Percentiles rank a stretch among this genome's conserved stretches.
Evolutionary conservation across 2,888 invertebrate species (phyloP).

Genomic region (Amblyjoppa proteus): DNA sequence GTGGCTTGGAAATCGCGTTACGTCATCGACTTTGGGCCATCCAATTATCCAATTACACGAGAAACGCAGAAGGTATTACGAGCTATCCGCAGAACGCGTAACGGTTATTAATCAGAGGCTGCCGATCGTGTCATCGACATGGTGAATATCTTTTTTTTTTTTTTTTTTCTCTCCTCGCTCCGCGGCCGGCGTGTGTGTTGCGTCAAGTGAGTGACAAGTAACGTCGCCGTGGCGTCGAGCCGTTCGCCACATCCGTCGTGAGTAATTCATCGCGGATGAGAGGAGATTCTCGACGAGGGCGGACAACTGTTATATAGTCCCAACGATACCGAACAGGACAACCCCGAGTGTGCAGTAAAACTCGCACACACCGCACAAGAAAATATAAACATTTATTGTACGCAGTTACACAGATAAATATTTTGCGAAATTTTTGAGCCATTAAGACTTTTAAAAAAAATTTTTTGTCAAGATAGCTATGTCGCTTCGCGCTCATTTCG

Average conservation of each 20-base stretch:
- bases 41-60: neutral
- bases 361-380: neutral
- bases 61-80: conserved; percentile 8
- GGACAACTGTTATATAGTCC: neutral
- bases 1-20: neutral
- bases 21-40: neutral
- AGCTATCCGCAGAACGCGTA: conserved; percentile 22
- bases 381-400: neutral
- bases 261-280: conserved; percentile 62
- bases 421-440: neutral
- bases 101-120: conserved; percentile 36
- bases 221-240: conserved; percentile 58
- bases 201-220: conserved; percentile 60
- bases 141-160: conserved; percentile 34
- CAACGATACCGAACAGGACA: neutral
- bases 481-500: too few relatives aligned
- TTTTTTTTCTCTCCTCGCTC: conserved; percentile 24
- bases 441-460: too few relatives aligned
- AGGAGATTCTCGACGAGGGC: conserved; percentile 34
- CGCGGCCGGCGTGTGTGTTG: conserved; percentile 3
- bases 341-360: neutral
- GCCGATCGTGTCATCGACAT: conserved; percentile 53
- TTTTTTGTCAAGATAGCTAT: neutral
- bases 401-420: too few relatives aligned
- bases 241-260: conserved; percentile 65